Percentiles rank a stretch among this genome's conserved stretches.
phyloP scores from a whole-genome alignment of 2,113 vertebrate species.

The Ondatra zibethicus region DNA sequence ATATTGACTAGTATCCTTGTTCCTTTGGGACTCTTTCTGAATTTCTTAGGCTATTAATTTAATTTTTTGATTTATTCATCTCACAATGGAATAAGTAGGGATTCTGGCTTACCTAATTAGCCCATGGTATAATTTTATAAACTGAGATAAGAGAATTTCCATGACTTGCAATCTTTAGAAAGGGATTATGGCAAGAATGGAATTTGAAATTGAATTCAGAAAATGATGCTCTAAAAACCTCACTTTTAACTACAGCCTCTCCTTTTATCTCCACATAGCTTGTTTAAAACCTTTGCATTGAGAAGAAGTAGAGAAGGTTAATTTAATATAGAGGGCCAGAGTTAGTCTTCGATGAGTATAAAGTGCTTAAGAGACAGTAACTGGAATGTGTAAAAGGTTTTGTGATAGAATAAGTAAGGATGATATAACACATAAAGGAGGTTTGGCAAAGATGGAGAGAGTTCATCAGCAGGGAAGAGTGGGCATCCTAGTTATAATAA shows the following conservation, averaged over 20 bases:
- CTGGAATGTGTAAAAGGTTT: neutral
- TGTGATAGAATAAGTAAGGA: neutral
- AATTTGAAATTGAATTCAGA: constrained; percentile 53
- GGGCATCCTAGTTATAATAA: neutral
- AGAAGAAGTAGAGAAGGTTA: neutral
- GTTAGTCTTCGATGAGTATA: neutral
- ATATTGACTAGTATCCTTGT: neutral
- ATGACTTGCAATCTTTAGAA: neutral
- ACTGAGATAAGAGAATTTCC: constrained; percentile 42
- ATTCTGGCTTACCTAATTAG: neutral
- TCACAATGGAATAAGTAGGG: neutral
- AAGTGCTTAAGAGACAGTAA: neutral
- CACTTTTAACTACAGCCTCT: constrained; percentile 1
- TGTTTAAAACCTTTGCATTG: neutral
- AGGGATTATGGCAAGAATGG: neutral
- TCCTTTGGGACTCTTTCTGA: neutral
- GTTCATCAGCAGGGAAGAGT: neutral
- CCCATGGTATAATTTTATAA: constrained; percentile 20
- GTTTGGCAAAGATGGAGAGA: neutral
- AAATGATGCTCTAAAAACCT: neutral
- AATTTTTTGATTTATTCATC: neutral
- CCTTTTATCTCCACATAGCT: constrained; percentile 9
- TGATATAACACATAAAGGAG: neutral
- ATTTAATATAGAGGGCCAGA: neutral
- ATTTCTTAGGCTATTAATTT: neutral